Base-by-base conservation (phyloP, 2,113 vertebrate genomes). In the Nesogale talazaci region DNA sequence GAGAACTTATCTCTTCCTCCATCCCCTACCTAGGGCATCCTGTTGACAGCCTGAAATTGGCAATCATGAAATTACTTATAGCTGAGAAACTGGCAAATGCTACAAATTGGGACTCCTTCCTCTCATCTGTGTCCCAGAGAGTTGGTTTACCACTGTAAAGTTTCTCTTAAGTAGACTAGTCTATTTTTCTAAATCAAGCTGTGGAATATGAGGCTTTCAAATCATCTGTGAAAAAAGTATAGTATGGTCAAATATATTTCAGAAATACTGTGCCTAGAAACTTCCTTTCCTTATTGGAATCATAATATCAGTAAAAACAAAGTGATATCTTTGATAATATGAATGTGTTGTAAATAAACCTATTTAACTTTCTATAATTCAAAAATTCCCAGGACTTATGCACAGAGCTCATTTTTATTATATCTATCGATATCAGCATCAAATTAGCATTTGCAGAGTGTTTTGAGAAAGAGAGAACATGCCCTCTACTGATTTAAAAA, bases 321-420 rank as follows among this genome's bases (percentile, higher is more conserved):
- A 95, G n/a, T 91, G 75, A 92, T 79, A 34, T 78, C 22, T 91
- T 40, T 67, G 74, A 15, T 80, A 72, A 10, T 79, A 94, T 81
- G 25, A 27, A 25, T 65, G 40, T 83, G 27, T 70, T 88, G 8
- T 92, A 20, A 90, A 61, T 61, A 93, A 90, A 88, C 25, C 6
- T 69, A 59, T 87, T 88, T 93, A 72, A 78, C 29, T 92, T 91
- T 90, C 63, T 80, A 42, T 90, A 92, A 56, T 27, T 88, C n/a
- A 90, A 9, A 1, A 81, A 63, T 84, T 89, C 74, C 1, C 46
- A 74, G 81, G 31, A 9, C 46, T 52, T 88, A 14, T 83, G 34
- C 52, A 89, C 6, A 57, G 34, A 94, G 42, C 56, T 88, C 23
- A 86, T 77, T 92, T 95, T 96, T 94, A 59, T 88, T 93, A 59